Percentiles rank a stretch among this genome's conserved stretches.
phyloP scores from a whole-genome alignment of 2,888 invertebrate genomes.

The Clunio marinus region DNA sequence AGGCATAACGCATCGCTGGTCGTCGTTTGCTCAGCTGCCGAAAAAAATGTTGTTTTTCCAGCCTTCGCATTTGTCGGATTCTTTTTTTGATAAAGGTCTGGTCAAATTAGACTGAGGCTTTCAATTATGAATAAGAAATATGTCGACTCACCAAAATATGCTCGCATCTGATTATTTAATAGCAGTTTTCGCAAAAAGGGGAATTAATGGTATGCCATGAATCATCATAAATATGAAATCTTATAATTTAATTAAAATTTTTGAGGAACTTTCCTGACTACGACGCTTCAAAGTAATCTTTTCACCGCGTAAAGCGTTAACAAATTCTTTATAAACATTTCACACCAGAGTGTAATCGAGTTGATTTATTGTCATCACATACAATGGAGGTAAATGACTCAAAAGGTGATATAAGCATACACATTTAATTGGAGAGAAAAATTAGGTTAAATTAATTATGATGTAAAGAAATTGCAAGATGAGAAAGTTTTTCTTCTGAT shows the following conservation, averaged over 20 bases:
- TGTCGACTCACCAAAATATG: slow-evolving; percentile 5
- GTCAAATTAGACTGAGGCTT: not conserved
- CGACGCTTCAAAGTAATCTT: too few species aligned
- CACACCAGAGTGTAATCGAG: not conserved
- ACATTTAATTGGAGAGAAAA: too few species aligned
- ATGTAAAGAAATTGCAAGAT: too few species aligned
- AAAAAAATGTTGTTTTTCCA: not conserved
- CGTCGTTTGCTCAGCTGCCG: not conserved
- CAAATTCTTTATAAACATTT: too few species aligned
- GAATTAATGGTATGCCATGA: not conserved
- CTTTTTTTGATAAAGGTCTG: not conserved
- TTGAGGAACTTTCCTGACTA: too few species aligned
- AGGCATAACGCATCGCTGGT: not conserved
- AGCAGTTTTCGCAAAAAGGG: not conserved
- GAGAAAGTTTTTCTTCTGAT: too few species aligned
- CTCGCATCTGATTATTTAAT: not conserved
- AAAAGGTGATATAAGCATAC: too few species aligned
- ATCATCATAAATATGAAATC: not conserved
- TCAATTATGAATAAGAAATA: not conserved
- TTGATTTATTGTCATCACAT: not conserved
- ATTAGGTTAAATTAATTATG: too few species aligned
- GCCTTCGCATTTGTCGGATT: not conserved
- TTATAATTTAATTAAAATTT: slow-evolving; percentile 4
- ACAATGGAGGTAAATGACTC: too few species aligned
- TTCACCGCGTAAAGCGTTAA: too few species aligned